Conservation (phyloP, 2,888 invertebrate species). For the Exephanes ischioxanthus region DNA sequence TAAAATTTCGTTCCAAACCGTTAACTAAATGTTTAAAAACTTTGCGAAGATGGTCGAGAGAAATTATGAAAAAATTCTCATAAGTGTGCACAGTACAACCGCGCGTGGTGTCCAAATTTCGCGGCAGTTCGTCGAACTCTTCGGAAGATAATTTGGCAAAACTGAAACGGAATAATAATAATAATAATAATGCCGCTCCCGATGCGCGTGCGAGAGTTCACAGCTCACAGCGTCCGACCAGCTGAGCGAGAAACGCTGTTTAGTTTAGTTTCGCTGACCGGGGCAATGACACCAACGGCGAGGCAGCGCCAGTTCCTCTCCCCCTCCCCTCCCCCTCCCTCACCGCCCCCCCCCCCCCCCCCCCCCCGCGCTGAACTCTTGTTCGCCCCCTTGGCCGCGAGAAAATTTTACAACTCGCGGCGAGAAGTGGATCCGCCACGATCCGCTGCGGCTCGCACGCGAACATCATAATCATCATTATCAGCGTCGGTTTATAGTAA, state of each 20-base stretch:
- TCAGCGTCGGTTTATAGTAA: slow-evolving; percentile 16
- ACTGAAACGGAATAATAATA: no score
- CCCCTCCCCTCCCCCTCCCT: not conserved
- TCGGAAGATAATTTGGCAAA: no score
- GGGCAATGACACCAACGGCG: slow-evolving; percentile 53
- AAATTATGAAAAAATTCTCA: not conserved
- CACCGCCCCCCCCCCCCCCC: not conserved
- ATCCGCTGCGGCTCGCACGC: slow-evolving; percentile 38
- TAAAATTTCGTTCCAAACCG: no score
- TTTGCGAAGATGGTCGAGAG: not conserved
- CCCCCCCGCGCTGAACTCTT: not conserved
- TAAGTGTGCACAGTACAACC: no score
- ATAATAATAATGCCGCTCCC: no score
- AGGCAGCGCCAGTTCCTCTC: slow-evolving; percentile 33
- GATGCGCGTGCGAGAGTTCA: not conserved
- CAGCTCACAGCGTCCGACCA: slow-evolving; percentile 6
- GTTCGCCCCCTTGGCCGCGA: slow-evolving; percentile 32
- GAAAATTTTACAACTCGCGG: slow-evolving; percentile 38
- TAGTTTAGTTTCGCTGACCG: slow-evolving; percentile 49
- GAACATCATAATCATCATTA: slow-evolving; percentile 50
- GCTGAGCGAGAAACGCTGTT: slow-evolving; percentile 39
- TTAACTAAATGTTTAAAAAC: not conserved
- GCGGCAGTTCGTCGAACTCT: no score
- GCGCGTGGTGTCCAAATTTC: no score
- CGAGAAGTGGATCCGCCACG: slow-evolving; percentile 52